phyloP scores from a whole-genome alignment of 1,140 invertebrate species.

The Brachionus manjavacas region DNA sequence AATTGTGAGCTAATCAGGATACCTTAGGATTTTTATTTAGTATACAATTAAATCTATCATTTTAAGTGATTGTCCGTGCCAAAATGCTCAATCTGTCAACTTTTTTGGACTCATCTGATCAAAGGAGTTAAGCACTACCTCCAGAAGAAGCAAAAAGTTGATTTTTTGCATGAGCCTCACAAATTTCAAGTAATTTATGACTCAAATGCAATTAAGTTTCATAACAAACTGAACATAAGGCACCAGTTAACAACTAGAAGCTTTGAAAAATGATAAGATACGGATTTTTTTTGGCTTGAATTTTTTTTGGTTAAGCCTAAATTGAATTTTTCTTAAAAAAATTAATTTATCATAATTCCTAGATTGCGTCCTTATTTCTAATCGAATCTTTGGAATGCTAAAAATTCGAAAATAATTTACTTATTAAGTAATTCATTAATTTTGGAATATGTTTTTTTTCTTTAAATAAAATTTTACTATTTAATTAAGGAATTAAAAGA shows the following conservation, averaged over 20 bases:
- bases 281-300: background rate
- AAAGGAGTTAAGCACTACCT: background rate
- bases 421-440: too few relatives aligned
- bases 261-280: slow-evolving; percentile 17
- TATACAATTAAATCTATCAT: background rate
- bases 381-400: background rate
- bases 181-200: slow-evolving; percentile 32
- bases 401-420: too few relatives aligned
- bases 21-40: background rate
- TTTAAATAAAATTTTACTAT: too few relatives aligned
- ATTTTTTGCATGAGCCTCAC: slow-evolving; percentile 19
- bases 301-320: background rate
- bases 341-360: background rate
- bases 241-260: background rate
- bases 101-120: background rate
- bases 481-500: too few relatives aligned
- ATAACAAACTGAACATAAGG: slow-evolving; percentile 32
- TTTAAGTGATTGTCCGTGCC: background rate
- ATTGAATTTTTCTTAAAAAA: background rate
- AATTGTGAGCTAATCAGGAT: background rate
- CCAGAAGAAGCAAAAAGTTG: background rate
- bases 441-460: too few relatives aligned
- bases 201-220: background rate
- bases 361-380: background rate
- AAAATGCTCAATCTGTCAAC: background rate